These are phyloP conservation scores for Cyprinus carpio DNA, from an alignment of 2,113 vertebrate species.

Conservation along the genomic window DNA sequence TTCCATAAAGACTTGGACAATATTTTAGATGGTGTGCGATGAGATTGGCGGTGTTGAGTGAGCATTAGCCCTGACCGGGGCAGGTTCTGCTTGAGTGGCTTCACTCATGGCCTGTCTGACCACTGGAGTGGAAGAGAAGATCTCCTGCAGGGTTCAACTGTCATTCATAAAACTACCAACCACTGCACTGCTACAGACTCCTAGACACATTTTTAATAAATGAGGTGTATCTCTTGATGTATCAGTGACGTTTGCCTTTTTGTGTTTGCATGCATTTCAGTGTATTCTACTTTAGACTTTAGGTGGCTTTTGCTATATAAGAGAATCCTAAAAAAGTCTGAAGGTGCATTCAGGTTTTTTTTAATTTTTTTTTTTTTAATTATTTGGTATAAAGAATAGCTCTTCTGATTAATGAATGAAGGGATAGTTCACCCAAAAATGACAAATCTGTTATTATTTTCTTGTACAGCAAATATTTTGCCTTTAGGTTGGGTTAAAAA, in stretches of 20 bases:
- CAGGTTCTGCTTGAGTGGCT: constrained; percentile 31
- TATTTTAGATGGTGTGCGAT: too few species aligned
- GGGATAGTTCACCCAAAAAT: too few species aligned
- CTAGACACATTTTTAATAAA: constrained; percentile 23
- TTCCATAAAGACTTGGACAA: too few species aligned
- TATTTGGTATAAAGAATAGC: not conserved
- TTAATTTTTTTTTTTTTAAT: too few species aligned
- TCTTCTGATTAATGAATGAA: not conserved
- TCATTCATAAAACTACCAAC: constrained; percentile 37
- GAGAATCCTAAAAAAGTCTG: too few species aligned
- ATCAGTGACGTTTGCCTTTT: not conserved
- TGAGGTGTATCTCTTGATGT: constrained; percentile 4
- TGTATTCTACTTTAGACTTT: not conserved
- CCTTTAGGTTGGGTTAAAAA: not conserved
- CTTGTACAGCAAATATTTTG: not conserved
- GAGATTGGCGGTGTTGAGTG: not conserved
- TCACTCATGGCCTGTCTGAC: constrained; percentile 17
- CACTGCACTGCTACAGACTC: not conserved
- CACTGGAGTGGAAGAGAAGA: constrained; percentile 35
- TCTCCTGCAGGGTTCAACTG: constrained; percentile 15
- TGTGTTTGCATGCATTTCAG: not conserved
- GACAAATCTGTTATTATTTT: not conserved
- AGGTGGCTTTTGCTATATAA: not conserved
- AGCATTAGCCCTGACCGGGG: constrained; percentile 25
- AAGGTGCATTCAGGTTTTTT: not conserved